These are phyloP conservation scores for Luffia ferchaultella DNA, from an alignment of 2,888 invertebrate species.

Conservation along the genomic window DNA sequence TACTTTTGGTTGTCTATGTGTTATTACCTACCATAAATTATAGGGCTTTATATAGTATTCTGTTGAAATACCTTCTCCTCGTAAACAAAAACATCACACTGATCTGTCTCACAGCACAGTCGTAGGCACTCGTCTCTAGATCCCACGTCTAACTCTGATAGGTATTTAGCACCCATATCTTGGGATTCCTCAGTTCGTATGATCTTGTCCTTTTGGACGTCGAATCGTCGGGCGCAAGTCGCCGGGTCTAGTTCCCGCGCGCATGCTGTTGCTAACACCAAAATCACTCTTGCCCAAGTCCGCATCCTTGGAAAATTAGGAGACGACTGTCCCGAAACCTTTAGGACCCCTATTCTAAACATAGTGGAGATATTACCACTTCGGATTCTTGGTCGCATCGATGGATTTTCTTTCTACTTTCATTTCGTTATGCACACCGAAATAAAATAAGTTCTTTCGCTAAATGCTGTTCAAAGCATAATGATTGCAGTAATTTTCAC, in stretches of 20 bases:
- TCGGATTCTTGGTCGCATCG: no score
- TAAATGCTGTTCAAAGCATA: no score
- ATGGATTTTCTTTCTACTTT: no score
- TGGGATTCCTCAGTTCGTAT: conserved; percentile 90
- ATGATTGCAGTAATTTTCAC: no score
- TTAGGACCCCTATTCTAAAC: background rate
- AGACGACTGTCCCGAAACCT: background rate
- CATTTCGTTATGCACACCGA: no score
- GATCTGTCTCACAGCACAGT: conserved; percentile 86
- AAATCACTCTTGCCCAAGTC: conserved; percentile 17
- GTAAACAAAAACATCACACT: conserved; percentile 91
- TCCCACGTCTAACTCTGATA: conserved; percentile 85
- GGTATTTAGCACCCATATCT: conserved; percentile 87
- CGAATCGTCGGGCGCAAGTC: conserved; percentile 79
- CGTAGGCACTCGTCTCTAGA: conserved; percentile 83
- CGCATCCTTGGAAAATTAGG: conserved; percentile 2
- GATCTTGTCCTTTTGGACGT: conserved; percentile 87
- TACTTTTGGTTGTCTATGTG: no score
- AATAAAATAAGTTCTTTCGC: no score
- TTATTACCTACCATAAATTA: no score
- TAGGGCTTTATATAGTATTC: no score
- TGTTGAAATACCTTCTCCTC: conserved; percentile 85
- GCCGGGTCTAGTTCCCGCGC: conserved; percentile 69
- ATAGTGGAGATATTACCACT: no score
- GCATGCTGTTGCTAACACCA: conserved; percentile 26